Base-by-base conservation (phyloP, 2,113 vertebrate species). In the Pterocles gutturalis region DNA sequence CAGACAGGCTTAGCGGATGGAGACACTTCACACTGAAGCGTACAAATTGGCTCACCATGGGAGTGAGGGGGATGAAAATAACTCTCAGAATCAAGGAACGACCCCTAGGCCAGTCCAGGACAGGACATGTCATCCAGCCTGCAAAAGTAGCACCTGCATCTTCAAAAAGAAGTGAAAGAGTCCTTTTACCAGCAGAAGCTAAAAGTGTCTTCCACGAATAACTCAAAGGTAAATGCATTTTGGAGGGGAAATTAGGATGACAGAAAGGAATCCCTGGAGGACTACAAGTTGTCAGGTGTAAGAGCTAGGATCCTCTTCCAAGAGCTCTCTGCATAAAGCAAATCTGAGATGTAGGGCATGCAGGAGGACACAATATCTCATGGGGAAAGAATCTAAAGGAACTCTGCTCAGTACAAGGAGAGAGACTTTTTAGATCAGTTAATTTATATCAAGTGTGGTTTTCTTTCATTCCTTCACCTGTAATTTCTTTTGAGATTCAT, bases 31-130 rank as follows among this genome's bases (percentile, higher is more conserved):
- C n/a, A 28, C 55, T 60, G 80, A 90, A 83, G 38, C 21, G 13
- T 84, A 95, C 69, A 89, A 91, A 95, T 92, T 58, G 69, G 41
- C 86, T 92, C 60, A 84, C 65, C 0, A 0, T 78, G 33, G 43
- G 87, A 87, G 53, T 41, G 64, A 94, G 17, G 0, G 46, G 55
- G 77, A 85, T 91, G 81, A 94, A 96, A 89, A 91, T 60, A 87
- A 84, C 28, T 62, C 26, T 66, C 13, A 36, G 77, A 84, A 51
- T 29, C 45, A 58, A 76, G 70, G 17, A 91, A 71, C 64, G 70
- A 94, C 65, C 90, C 62, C n/a, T 33, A 79, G 69, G 65, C 78
- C 87, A 93, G 31, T 33, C 38, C 61, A 57, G 82, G 34, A 82
- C 33, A 85, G 51, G 5, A 94, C 84, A 76, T 46, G 2, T 71